Evolutionary conservation across 2,797 vertebrate species (phyloP).

Genomic region (Leptatherina wallacei): DNA sequence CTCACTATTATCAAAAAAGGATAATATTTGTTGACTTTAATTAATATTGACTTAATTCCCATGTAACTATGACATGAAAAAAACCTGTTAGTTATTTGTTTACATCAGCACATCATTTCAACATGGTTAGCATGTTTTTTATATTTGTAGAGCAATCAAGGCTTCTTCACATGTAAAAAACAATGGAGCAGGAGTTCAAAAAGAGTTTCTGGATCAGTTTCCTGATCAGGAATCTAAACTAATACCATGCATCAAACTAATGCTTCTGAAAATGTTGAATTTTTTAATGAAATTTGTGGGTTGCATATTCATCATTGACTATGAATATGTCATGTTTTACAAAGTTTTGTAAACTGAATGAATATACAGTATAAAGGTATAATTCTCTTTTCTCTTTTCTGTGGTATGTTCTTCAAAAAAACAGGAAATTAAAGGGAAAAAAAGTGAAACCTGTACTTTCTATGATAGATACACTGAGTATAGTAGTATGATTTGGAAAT

Average conservation of each 20-base stretch:
- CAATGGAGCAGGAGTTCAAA: not conserved
- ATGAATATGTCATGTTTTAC: not conserved
- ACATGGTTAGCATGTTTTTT: too few species aligned
- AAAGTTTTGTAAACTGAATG: not conserved
- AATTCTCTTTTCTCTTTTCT: not conserved
- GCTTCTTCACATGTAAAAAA: not conserved
- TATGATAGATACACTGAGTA: not conserved
- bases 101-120: not conserved
- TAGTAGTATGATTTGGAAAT: constrained; percentile 10
- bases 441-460: constrained; percentile 6
- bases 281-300: not conserved
- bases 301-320: constrained; percentile 1
- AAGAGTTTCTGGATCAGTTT: constrained; percentile 1
- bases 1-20: constrained; percentile 21
- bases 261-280: not conserved
- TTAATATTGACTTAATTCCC: constrained; percentile 23
- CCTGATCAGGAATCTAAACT: constrained; percentile 1
- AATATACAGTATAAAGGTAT: not conserved
- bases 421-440: not conserved
- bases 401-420: not conserved
- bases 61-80: constrained; percentile 5
- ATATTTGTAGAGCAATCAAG: not conserved
- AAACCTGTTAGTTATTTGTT: not conserved
- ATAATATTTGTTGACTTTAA: constrained; percentile 20
- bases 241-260: not conserved